A percentile compares a stretch with the other conserved stretches of the same genome.
Evolutionary conservation across 2,113 vertebrate species (phyloP).

Genomic region (Cavia aperea): DNA sequence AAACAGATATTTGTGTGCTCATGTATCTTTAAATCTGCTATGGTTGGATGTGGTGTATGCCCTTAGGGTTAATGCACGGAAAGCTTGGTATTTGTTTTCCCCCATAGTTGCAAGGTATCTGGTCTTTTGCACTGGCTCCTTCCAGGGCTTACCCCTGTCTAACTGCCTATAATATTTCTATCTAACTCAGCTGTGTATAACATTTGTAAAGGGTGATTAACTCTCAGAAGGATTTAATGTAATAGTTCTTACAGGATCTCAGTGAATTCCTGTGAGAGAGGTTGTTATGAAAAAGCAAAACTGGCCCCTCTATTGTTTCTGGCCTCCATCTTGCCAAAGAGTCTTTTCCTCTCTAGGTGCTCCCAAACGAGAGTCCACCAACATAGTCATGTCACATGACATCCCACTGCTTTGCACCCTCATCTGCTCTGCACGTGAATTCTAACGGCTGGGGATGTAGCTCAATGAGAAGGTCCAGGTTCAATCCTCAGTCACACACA

Average conservation of each 20-base stretch:
- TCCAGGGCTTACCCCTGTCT: too few species aligned
- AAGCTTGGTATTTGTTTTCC: background rate
- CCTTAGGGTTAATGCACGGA: background rate
- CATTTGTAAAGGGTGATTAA: background rate
- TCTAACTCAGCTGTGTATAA: too few species aligned
- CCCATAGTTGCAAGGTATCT: too few species aligned
- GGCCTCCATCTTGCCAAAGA: background rate
- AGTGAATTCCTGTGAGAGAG: background rate
- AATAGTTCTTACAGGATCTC: background rate
- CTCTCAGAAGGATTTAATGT: background rate
- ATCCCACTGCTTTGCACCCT: too few species aligned
- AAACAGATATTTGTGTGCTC: background rate
- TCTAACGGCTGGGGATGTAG: background rate
- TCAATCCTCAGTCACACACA: background rate
- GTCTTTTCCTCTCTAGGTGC: background rate
- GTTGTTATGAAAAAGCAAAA: background rate
- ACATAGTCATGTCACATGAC: background rate
- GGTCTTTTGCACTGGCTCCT: too few species aligned
- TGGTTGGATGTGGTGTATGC: too few species aligned
- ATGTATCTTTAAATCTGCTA: too few species aligned
- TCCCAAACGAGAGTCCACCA: background rate
- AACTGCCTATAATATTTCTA: too few species aligned
- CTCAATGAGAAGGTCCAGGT: background rate
- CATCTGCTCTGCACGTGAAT: background rate
- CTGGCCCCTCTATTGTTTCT: background rate